Evolutionary conservation across 2,797 vertebrate species (phyloP), one percentile per base, ranked within the genome.

Genomic region (Poecile montanus): DNA sequence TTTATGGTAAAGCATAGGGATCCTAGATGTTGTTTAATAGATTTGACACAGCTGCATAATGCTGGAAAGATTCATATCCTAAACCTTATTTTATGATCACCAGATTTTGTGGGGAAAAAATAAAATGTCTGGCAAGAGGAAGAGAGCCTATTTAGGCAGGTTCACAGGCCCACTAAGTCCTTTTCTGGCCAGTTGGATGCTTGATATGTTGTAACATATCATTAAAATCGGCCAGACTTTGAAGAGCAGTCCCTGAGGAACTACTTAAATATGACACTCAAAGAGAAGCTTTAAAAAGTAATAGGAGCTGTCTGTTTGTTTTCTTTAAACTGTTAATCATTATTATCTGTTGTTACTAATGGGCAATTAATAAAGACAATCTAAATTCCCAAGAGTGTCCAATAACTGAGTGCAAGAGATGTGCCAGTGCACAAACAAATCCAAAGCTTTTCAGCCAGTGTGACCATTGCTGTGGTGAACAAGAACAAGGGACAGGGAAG

Each of bases 11-110:
- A 66, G 62, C 80, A 92, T 60, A 95, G 61, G 26, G 18, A 77
- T 85, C 61, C 50, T 96, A 70, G 40, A 75, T 92, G 29, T 30
- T 85, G 34, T 86, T 95, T 95, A 91, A 82, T 91, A 95, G 92
- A 94, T 96, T 66, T 95, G 94, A 96, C 51, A 75, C 79, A 97
- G 93, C 63, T 97, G 56, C 72, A 61, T 42, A 60, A 72, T 53
- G 61, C 76, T 91, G 76, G 51, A 95, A 97, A 96, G 92, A 72
- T 48, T 81, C 21, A 44, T 74, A 60, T 93, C 36, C 75, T 63
- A 66, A 90, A 54, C 21, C 30, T 88, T 78, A 34, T 85, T 86
- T 77, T 94, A 67, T 75, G 47, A 56, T 92, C 17, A 83, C 85
- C 42, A 80, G 45, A 44, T 53, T 93, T 76, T 67, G n/a, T 85